A percentile compares a stretch with the other conserved stretches of the same genome.
Evolutionary conservation across 2,888 invertebrate genomes (phyloP).

Genomic region (Philhelius pedissequus): DNA sequence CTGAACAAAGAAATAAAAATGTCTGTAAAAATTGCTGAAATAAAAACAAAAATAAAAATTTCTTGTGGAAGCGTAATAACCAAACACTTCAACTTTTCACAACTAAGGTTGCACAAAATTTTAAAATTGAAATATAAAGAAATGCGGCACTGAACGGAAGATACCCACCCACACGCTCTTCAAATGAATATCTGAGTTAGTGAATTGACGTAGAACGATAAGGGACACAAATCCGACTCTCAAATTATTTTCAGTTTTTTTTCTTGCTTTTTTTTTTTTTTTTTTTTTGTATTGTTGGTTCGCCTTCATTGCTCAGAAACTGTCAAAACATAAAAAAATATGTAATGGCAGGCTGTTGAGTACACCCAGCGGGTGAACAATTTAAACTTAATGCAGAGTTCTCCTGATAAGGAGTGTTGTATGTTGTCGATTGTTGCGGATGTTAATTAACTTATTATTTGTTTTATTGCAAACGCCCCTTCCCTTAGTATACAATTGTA

Average conservation of each 20-base stretch:
- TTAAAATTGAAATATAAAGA: not conserved
- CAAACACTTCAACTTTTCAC: no score
- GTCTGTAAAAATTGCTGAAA: no score
- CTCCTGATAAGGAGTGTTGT: conserved; percentile 47
- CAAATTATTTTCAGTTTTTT: conserved; percentile 49
- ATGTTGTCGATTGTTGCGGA: conserved; percentile 59
- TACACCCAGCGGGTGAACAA: conserved; percentile 58
- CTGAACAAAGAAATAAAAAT: no score
- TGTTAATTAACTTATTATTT: conserved; percentile 68
- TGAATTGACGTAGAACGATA: conserved; percentile 51
- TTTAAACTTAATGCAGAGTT: conserved; percentile 62
- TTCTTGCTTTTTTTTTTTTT: not conserved
- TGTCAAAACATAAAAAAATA: conserved; percentile 44
- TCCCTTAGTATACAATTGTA: not conserved
- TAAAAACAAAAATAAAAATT: no score
- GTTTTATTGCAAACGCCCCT: conserved; percentile 44
- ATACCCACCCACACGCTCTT: not conserved
- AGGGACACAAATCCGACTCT: conserved; percentile 38
- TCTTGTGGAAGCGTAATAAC: no score
- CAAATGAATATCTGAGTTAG: conserved; percentile 9
- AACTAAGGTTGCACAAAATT: no score
- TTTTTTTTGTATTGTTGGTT: not conserved
- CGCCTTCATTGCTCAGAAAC: conserved; percentile 17
- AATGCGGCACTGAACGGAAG: not conserved
- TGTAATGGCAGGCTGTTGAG: conserved; percentile 64